Conservation (phyloP, 1,140 invertebrate species). For the Hylaeus anthracinus region DNA sequence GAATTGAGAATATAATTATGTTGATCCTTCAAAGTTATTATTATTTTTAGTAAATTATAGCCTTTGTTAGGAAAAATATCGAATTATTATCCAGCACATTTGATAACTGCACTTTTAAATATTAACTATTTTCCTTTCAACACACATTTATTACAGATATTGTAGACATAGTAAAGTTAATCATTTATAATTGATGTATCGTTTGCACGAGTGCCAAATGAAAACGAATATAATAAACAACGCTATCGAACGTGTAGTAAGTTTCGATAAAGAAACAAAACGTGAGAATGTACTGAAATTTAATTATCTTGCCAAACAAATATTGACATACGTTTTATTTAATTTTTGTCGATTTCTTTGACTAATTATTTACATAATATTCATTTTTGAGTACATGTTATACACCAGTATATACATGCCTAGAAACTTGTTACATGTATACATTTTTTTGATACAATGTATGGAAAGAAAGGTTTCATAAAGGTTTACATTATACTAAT, state of each 20-base stretch:
- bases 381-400: constrained; percentile 41
- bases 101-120: neutral
- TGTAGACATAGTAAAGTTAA: constrained; percentile 1
- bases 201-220: constrained; percentile 10
- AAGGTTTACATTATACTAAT: constrained; percentile 18
- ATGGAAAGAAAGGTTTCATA: neutral
- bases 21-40: constrained; percentile 16
- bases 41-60: constrained; percentile 14
- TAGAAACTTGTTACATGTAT: constrained; percentile 15
- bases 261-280: neutral
- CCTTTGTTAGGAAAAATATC: constrained; percentile 15
- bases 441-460: constrained; percentile 1
- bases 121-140: neutral
- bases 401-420: constrained; percentile 10
- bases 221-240: neutral
- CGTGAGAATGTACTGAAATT: constrained; percentile 12
- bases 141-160: neutral
- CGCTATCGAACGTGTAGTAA: neutral
- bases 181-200: neutral
- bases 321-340: neutral
- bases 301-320: constrained; percentile 38
- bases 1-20: neutral
- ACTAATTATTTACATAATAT: constrained; percentile 14
- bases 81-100: neutral
- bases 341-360: neutral